Base-by-base conservation (phyloP, 1,140 invertebrate species). In the Callitettix versicolor region DNA sequence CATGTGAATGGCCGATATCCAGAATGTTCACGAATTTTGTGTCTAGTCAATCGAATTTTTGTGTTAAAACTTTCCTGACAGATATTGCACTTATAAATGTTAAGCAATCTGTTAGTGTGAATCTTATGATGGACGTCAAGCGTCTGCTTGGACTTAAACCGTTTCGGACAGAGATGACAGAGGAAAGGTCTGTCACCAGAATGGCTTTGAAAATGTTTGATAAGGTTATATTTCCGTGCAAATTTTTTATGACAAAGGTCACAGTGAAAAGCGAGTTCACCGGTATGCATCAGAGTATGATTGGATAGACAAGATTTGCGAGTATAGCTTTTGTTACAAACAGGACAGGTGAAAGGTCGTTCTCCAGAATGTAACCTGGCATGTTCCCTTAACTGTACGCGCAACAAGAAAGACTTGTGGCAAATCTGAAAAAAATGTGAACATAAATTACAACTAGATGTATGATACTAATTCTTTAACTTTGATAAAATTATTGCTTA, bases 321-420 rank as follows among this genome's bases (percentile, higher is more conserved):
- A 18, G 48, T 21, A 68, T 91, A 91, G 0, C 79, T 82, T 1
- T 86, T 82, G 30, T 75, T 69, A 63, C 87, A 91, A 0, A 79
- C 68, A 1, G 77, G 69, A 64, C 87, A 91, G 62, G 81, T 78
- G 50, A 81, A 81, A 1, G 88, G 85, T 1, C 85, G 69, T 69
- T 88, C 82, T 22, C 85, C 84, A 0, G 82, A 88, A 66, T 91
- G 88, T 0, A 26, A 36, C 11, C 48, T 30, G 18, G 21, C 26
- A 18, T 48, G 53, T 21, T 48, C 30, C 47, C 33, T 55, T 21
- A 48, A 38, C 46, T 55, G 44, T 15, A n/a, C 44, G 11, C 42
- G 33, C 17, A 24, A 36, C 12, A 14, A n/a, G 21, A 40, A 46
- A 14, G 22, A 38, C 1, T 48, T 46, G 26, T 48, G 38, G 21